Evolutionary conservation across 37 sponge, comb jelly and placozoan genomes (phyloP).

Genomic region (Sycon ciliatum): DNA sequence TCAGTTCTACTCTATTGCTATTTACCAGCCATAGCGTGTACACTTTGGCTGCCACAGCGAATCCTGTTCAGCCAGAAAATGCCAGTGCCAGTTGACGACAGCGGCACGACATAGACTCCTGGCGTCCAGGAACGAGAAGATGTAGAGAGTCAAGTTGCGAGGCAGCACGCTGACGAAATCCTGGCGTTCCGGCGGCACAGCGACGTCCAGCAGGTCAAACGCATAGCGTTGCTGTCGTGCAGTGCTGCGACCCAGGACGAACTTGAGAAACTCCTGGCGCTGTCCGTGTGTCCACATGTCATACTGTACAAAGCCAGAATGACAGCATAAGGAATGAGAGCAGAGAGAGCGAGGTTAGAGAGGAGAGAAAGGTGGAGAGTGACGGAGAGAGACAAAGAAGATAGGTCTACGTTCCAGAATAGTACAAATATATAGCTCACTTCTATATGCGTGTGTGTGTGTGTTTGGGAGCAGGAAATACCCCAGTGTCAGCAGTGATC

Average conservation of each 20-base stretch:
- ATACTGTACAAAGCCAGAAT: slow-evolving; percentile 5
- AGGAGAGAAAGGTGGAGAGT: no score
- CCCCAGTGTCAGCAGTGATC: no score
- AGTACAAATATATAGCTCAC: no score
- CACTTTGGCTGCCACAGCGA: slow-evolving; percentile 32
- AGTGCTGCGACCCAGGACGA: background rate
- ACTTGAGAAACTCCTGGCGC: slow-evolving; percentile 6
- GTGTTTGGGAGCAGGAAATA: no score
- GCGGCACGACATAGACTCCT: slow-evolving; percentile 11
- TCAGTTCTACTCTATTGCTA: no score
- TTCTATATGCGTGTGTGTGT: no score
- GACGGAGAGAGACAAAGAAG: no score
- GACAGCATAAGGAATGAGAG: no score
- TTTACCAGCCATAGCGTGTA: slow-evolving; percentile 33
- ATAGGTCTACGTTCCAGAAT: no score
- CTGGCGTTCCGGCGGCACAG: background rate
- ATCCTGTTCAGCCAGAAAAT: slow-evolving; percentile 34
- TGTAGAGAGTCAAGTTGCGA: slow-evolving; percentile 16
- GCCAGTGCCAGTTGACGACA: slow-evolving; percentile 32
- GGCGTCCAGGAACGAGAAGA: slow-evolving; percentile 21
- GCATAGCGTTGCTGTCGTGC: background rate
- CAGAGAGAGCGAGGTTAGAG: no score
- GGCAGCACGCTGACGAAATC: slow-evolving; percentile 19
- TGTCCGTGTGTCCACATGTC: slow-evolving; percentile 23
- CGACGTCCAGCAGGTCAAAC: background rate